Evolutionary conservation across 2,113 vertebrate species (phyloP).

Genomic region (Brachionichthys hirsutus): DNA sequence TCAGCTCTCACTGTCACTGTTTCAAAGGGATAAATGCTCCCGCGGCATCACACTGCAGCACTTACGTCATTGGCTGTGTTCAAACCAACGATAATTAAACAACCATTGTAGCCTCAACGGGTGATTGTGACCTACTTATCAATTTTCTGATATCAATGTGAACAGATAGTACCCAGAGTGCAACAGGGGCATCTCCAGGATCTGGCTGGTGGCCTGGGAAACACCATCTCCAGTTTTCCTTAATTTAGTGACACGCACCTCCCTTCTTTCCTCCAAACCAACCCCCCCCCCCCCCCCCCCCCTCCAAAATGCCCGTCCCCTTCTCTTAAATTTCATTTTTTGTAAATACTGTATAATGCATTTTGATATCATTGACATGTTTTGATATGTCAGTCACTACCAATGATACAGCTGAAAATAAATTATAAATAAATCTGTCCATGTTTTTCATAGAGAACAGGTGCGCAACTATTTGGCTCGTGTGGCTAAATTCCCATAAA

Average conservation of each 20-base stretch:
- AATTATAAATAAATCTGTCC: constrained; percentile 79
- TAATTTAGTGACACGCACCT: constrained; percentile 50
- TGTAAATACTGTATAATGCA: constrained; percentile 85
- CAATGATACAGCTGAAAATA: constrained; percentile 81
- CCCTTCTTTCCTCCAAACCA: constrained; percentile 28
- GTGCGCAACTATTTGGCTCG: constrained; percentile 66
- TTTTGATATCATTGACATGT: constrained; percentile 86
- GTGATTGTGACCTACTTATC: constrained; percentile 37
- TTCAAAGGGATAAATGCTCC: constrained; percentile 37
- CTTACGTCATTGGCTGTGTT: constrained; percentile 27
- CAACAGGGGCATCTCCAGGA: constrained; percentile 55
- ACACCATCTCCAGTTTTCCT: constrained; percentile 43
- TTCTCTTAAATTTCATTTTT: constrained; percentile 51
- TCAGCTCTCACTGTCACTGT: constrained; percentile 37
- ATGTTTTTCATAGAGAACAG: constrained; percentile 77
- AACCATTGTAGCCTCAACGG: constrained; percentile 47
- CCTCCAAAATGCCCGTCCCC: background rate
- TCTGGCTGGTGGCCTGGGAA: constrained; percentile 43
- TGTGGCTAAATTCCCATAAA: constrained; percentile 55
- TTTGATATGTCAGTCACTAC: constrained; percentile 83
- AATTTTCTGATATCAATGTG: constrained; percentile 60
- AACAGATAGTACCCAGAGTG: constrained; percentile 47
- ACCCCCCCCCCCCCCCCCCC: constrained; percentile 13
- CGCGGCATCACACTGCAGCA: constrained; percentile 27
- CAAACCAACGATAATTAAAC: constrained; percentile 41